Percentiles rank a stretch among this genome's conserved stretches.
Evolutionary conservation across 2,888 invertebrate genomes (phyloP).

Genomic region (Molorchus minor): DNA sequence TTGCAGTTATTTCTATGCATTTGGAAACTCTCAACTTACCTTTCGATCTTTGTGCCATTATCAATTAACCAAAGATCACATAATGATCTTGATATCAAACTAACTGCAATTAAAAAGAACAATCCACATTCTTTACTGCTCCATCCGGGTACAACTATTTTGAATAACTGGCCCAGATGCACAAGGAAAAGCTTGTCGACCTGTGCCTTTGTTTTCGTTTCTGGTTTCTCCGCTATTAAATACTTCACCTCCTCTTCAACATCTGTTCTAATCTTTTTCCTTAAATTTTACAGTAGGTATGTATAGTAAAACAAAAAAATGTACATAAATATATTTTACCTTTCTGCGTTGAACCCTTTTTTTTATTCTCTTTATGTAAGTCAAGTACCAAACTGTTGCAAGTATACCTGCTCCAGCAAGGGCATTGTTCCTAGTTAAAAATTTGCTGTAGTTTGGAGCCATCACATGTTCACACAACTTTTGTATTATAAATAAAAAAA

Average conservation of each 20-base stretch:
- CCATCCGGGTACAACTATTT: conserved; percentile 82
- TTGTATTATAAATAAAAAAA: background rate
- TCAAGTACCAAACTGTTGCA: conserved; percentile 68
- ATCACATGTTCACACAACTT: no score
- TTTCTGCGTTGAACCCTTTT: conserved; percentile 55
- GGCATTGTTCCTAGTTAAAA: conserved; percentile 73
- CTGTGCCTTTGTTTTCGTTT: conserved; percentile 73
- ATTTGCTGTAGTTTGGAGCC: conserved; percentile 82
- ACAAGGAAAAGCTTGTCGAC: conserved; percentile 79
- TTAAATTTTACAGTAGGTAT: conserved; percentile 17
- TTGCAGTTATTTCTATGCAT: conserved; percentile 2
- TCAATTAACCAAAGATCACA: conserved; percentile 99
- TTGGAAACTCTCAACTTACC: conserved; percentile 65
- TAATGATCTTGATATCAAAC: conserved; percentile 87
- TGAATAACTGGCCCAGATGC: conserved; percentile 74
- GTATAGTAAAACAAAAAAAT: conserved; percentile 11
- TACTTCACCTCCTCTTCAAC: conserved; percentile 81
- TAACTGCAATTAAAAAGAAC: conserved; percentile 77
- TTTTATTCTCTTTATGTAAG: conserved; percentile 65
- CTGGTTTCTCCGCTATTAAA: conserved; percentile 77
- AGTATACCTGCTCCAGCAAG: conserved; percentile 73
- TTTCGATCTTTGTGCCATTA: conserved; percentile 92
- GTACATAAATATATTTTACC: conserved; percentile 42
- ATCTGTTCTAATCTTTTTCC: conserved; percentile 64
- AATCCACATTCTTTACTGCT: conserved; percentile 80